A percentile compares a stretch with the other conserved stretches of the same genome.
Conservation (phyloP, 2,888 invertebrate genomes). For the Lasioglossum pauxillum region DNA sequence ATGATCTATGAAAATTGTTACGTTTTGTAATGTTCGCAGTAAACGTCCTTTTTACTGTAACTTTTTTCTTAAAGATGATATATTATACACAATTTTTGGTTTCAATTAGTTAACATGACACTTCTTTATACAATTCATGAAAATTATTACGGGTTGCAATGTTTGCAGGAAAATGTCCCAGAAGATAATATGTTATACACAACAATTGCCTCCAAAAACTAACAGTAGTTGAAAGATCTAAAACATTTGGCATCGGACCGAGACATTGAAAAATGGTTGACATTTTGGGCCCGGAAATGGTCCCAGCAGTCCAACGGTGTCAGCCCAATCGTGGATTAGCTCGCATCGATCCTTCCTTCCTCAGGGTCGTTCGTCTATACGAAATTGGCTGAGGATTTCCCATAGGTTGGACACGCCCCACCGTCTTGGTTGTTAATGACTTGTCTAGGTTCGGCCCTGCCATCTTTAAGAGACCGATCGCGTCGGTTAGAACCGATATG, state of each 20-base stretch:
- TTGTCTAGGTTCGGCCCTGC: conserved; percentile 42
- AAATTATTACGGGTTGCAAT: no score
- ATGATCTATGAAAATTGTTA: no score
- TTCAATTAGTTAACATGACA: no score
- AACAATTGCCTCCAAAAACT: no score
- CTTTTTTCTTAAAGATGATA: no score
- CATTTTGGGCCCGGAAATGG: not conserved
- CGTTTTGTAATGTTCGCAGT: no score
- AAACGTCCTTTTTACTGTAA: no score
- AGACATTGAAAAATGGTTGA: not conserved
- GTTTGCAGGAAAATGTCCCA: no score
- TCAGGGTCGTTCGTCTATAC: conserved; percentile 35
- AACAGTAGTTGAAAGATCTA: not conserved
- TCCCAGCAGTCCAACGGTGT: not conserved
- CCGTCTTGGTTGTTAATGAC: conserved; percentile 55
- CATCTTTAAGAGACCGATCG: conserved; percentile 39
- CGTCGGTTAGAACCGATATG: conserved; percentile 23
- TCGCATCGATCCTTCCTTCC: conserved; percentile 39
- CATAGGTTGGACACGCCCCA: conserved; percentile 29
- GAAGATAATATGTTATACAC: no score
- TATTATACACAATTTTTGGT: no score
- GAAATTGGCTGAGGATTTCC: conserved; percentile 53
- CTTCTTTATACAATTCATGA: no score
- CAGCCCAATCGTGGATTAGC: not conserved
- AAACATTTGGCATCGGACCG: not conserved